These are phyloP conservation scores for Eurystomus glaucurus DNA, from an alignment of 2,797 vertebrate genomes.

Conservation along the genomic window DNA sequence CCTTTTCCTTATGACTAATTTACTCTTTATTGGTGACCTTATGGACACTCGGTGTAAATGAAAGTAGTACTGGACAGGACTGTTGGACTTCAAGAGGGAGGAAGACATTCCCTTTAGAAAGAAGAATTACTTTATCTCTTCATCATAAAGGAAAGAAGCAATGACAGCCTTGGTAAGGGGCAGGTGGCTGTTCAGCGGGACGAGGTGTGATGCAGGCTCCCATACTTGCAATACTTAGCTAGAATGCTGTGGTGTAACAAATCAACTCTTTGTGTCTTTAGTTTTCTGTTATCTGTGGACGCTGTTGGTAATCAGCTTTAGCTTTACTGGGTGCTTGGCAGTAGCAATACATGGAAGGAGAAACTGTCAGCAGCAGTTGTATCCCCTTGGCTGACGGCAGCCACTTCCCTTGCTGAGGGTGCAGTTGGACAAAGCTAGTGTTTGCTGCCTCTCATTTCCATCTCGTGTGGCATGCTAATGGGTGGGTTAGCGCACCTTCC, in stretches of 20 bases:
- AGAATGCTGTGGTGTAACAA: not conserved
- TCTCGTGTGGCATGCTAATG: fast-evolving
- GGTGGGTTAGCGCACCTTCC: not conserved
- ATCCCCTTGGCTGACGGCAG: not conserved
- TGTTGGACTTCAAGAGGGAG: not conserved
- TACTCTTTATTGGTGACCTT: conserved; percentile 4
- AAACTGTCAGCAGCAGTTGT: not conserved
- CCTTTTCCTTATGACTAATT: conserved; percentile 9
- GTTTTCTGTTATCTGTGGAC: not conserved
- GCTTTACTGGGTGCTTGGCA: not conserved
- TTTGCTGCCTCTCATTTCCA: not conserved
- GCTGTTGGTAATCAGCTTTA: not conserved
- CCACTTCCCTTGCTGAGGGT: not conserved
- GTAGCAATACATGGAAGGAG: not conserved
- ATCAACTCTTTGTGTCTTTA: not conserved
- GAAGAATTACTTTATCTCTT: not conserved
- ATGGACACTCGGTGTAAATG: not conserved
- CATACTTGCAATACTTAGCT: not conserved
- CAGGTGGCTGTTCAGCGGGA: not conserved
- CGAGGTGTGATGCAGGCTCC: not conserved
- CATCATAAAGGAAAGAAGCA: not conserved
- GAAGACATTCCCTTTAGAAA: not conserved
- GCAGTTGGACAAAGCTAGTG: fast-evolving
- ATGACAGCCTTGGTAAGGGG: not conserved
- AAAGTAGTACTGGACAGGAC: not conserved